These are phyloP conservation scores for Tachina fera DNA, from an alignment of 2,888 invertebrate species.

Conservation along the genomic window DNA sequence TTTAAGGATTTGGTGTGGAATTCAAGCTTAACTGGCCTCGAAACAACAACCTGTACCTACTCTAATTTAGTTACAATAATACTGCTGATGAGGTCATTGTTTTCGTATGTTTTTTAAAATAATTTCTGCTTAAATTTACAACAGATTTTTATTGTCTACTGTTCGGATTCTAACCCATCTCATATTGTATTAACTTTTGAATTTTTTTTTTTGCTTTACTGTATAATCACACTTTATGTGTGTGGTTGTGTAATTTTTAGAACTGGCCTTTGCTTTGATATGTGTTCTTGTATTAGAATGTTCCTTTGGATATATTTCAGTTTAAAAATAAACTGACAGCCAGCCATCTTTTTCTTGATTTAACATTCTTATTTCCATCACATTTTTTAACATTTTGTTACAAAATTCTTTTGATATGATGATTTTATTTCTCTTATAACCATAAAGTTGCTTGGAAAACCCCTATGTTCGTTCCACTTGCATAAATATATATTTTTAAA, in stretches of 20 bases:
- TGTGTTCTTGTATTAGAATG: conserved; percentile 55
- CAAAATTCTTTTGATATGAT: conserved; percentile 57
- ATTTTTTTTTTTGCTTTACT: conserved; percentile 7
- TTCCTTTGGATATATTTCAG: conserved; percentile 47
- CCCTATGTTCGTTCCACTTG: conserved; percentile 41
- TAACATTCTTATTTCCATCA: conserved; percentile 11
- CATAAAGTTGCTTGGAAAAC: neutral
- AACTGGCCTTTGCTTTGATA: conserved; percentile 48
- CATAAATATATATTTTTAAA: conserved; percentile 44
- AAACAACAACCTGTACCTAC: neutral
- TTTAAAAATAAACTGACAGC: conserved; percentile 34
- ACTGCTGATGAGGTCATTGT: neutral
- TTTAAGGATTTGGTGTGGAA: too few relatives aligned
- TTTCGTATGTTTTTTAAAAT: neutral
- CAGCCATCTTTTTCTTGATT: conserved; percentile 23
- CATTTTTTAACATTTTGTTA: conserved; percentile 30
- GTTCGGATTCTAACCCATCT: neutral
- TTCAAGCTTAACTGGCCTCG: too few relatives aligned
- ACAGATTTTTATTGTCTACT: neutral
- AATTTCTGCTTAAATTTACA: neutral
- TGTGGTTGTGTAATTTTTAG: neutral
- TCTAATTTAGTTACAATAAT: neutral
- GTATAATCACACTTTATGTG: conserved; percentile 22
- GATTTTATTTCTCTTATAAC: conserved; percentile 32
- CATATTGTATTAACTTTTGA: neutral